phyloP scores from a whole-genome alignment of 37 sponge, comb jelly and placozoan genomes.

The Hexactinellida sp. region DNA sequence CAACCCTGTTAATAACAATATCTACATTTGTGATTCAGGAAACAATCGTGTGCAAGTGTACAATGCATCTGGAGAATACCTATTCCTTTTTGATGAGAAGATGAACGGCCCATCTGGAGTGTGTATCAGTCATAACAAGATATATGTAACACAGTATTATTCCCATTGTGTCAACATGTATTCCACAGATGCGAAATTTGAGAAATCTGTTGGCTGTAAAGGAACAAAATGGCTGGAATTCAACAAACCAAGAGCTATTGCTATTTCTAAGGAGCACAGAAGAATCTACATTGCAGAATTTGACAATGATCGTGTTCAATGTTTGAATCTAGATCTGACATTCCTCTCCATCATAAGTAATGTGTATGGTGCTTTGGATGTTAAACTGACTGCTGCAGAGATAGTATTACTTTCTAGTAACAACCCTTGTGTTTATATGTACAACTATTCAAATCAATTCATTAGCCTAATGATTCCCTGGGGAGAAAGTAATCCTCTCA shows the following conservation, averaged over 20 bases:
- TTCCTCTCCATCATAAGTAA: not conserved
- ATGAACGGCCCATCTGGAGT: not conserved
- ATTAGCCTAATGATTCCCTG: not conserved
- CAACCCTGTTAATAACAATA: not conserved
- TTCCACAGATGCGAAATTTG: not conserved
- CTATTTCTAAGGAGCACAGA: not conserved
- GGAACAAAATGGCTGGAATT: not conserved
- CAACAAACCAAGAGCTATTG: not conserved
- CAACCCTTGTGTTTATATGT: not conserved
- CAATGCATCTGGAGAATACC: not conserved
- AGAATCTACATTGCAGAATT: not conserved
- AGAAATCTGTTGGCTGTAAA: not conserved
- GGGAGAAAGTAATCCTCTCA: not conserved
- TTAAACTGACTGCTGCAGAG: not conserved
- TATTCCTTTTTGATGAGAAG: not conserved
- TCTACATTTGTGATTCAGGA: not conserved
- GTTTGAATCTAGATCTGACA: not conserved
- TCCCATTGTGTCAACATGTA: not conserved
- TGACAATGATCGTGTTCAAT: not conserved
- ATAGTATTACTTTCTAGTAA: not conserved
- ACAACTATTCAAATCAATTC: not conserved
- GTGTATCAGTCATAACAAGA: not conserved
- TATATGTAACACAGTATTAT: not conserved
- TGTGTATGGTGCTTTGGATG: not conserved
- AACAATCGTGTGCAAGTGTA: slow-evolving; percentile 5